phyloP scores from a whole-genome alignment of 2,797 vertebrate species.

The Hemitrygon akajei region DNA sequence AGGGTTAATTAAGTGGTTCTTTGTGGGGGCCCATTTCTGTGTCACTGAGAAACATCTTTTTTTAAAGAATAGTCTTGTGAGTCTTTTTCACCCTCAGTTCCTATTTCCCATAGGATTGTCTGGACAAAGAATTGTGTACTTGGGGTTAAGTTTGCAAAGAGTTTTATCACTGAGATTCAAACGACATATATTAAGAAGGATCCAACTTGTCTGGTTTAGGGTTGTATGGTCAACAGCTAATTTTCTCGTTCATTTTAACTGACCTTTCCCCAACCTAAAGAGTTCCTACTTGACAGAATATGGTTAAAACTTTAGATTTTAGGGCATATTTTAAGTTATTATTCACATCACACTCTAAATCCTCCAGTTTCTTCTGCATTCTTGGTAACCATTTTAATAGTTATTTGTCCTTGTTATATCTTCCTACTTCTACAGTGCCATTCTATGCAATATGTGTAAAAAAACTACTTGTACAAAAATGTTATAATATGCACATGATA shows the following conservation, averaged over 20 bases:
- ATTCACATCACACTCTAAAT: neutral
- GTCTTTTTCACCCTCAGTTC: neutral
- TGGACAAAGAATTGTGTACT: neutral
- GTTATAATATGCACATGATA: neutral
- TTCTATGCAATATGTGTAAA: neutral
- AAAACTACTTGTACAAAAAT: neutral
- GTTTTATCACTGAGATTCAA: neutral
- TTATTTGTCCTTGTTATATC: neutral
- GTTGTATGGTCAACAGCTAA: neutral
- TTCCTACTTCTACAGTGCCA: neutral
- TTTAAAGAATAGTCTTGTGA: neutral
- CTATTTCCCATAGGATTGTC: neutral
- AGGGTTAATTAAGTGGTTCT: neutral
- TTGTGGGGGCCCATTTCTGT: neutral
- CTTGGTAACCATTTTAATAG: neutral
- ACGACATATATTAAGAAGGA: neutral
- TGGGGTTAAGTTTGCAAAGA: neutral
- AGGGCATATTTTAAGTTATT: neutral
- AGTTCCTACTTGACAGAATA: neutral
- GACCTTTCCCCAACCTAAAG: neutral
- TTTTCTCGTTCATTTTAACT: neutral
- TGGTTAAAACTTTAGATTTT: neutral
- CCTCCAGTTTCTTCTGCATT: neutral
- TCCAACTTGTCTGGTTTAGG: neutral
- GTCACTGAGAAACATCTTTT: neutral